These are phyloP conservation scores for Pavo muticus DNA, from an alignment of 2,113 vertebrate genomes.

Conservation along the genomic window DNA sequence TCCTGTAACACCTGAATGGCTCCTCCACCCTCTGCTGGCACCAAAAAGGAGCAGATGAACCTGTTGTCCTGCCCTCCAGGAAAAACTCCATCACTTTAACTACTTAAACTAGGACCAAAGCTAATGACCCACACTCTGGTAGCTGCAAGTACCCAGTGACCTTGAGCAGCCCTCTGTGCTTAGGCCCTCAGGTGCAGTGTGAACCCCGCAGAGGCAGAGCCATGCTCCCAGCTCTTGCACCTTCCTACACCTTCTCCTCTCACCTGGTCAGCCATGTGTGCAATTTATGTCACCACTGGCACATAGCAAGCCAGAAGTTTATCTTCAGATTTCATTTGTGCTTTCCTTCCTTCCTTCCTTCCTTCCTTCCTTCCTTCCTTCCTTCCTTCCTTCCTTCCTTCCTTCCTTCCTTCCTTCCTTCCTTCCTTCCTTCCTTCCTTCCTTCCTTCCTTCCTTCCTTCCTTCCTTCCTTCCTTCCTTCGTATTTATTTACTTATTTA, in stretches of 20 bases:
- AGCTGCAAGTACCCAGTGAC: not conserved
- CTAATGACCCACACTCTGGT: not conserved
- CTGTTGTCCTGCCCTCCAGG: constrained; percentile 40
- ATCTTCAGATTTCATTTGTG: not conserved
- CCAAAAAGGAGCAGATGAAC: constrained; percentile 50
- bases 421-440: no score
- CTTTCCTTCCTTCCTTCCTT: not conserved
- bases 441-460: no score
- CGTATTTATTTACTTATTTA: no score
- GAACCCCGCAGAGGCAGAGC: not conserved
- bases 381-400: no score
- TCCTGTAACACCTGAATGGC: not conserved
- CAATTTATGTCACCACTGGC: not conserved
- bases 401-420: no score
- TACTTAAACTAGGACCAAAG: constrained; percentile 26
- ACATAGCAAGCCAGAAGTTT: not conserved
- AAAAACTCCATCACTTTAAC: constrained; percentile 19
- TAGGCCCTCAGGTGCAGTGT: not conserved
- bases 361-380: no score
- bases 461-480: no score
- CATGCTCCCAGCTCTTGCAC: not conserved
- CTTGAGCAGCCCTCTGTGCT: not conserved
- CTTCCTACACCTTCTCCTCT: not conserved
- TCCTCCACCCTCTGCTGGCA: not conserved
- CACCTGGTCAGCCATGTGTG: not conserved